These are phyloP conservation scores for Chionomys nivalis DNA, from an alignment of 2,113 vertebrate species.

Conservation along the genomic window DNA sequence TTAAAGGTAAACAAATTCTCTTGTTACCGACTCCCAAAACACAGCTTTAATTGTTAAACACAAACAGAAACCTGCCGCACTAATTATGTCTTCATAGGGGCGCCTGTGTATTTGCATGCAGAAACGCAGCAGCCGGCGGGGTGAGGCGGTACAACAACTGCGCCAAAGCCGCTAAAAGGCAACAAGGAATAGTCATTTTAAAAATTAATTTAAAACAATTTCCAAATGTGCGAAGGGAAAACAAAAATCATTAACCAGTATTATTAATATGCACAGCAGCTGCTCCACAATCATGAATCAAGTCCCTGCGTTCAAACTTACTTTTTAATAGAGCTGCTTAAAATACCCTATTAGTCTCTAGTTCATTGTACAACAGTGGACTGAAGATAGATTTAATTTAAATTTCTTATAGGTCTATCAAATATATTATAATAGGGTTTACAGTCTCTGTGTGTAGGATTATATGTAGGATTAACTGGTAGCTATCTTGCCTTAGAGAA, in stretches of 20 bases:
- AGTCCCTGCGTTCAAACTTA: neutral
- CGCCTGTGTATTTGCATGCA: constrained; percentile 59
- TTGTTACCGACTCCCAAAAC: neutral
- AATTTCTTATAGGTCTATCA: constrained; percentile 27
- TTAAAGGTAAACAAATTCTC: constrained; percentile 8
- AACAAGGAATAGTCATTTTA: constrained; percentile 75
- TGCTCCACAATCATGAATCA: constrained; percentile 30
- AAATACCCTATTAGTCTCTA: constrained; percentile 13
- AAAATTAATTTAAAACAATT: constrained; percentile 83
- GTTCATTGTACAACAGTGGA: neutral
- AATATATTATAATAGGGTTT: neutral
- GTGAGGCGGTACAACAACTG: constrained; percentile 58
- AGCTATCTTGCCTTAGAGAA: constrained; percentile 38
- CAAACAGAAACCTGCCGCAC: neutral
- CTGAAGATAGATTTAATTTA: neutral
- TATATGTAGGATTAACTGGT: neutral
- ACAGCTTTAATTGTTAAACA: neutral
- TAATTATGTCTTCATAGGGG: constrained; percentile 65
- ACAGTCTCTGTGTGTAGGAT: neutral
- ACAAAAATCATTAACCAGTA: constrained; percentile 73
- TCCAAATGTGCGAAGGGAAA: constrained; percentile 70
- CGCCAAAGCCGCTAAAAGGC: constrained; percentile 75
- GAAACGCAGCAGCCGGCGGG: constrained; percentile 64
- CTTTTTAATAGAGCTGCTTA: neutral
- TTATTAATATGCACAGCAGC: constrained; percentile 75